Conservation (phyloP, 1,140 invertebrate genomes). For the Mactra quadrangularis region DNA sequence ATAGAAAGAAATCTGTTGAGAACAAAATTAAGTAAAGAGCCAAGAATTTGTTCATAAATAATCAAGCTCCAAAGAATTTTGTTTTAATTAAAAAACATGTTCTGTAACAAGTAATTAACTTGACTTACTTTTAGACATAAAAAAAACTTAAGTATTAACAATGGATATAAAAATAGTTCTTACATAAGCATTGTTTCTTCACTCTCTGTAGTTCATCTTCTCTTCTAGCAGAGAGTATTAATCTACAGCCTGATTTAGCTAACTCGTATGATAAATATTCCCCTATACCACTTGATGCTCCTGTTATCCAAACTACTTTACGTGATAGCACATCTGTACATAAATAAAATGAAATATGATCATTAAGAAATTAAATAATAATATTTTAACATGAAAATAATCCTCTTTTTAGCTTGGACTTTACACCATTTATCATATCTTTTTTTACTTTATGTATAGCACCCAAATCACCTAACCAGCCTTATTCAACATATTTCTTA, state of each 20-base stretch:
- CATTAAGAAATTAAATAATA: neutral
- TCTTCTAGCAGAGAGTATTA: constrained; percentile 91
- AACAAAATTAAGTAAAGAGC: too few species aligned
- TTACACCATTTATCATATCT: constrained; percentile 31
- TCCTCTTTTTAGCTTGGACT: neutral
- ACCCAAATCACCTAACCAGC: constrained; percentile 8
- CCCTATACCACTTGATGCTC: constrained; percentile 95
- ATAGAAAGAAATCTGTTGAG: too few species aligned
- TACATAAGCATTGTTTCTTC: constrained; percentile 88
- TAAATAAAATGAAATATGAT: constrained; percentile 59
- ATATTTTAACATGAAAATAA: neutral
- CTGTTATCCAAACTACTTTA: constrained; percentile 95
- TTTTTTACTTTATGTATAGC: neutral
- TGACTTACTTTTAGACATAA: too few species aligned
- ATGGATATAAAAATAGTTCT: too few species aligned
- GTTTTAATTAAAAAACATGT: too few species aligned
- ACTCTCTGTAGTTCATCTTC: constrained; percentile 90
- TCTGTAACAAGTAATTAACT: too few species aligned
- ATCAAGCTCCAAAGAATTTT: too few species aligned
- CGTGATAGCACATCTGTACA: constrained; percentile 84
- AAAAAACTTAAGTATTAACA: too few species aligned
- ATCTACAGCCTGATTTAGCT: constrained; percentile 88
- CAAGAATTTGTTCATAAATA: too few species aligned
- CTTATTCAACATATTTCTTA: too few species aligned
- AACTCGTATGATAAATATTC: constrained; percentile 90